These are phyloP conservation scores for Hexactinellida sp. DNA, from an alignment of 37 sponge, comb jelly and placozoan species.

Conservation along the genomic window DNA sequence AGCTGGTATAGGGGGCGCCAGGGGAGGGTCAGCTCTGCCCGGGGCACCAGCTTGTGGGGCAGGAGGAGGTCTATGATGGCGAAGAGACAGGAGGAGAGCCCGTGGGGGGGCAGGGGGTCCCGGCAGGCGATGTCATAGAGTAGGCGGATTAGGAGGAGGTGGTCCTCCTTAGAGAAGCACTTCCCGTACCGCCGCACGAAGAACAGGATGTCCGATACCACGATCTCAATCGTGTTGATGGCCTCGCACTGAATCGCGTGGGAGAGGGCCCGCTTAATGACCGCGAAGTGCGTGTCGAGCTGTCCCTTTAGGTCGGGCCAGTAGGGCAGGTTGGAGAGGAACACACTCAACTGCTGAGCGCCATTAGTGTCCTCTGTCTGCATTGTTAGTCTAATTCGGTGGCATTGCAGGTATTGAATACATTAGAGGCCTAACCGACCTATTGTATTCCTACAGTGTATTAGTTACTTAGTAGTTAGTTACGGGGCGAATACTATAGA, in stretches of 20 bases:
- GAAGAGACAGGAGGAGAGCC: background rate
- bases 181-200: constrained; percentile 34
- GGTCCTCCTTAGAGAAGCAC: constrained; percentile 72
- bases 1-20: constrained; percentile 81
- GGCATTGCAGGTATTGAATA: background rate
- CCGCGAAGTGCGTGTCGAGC: background rate
- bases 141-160: constrained; percentile 54
- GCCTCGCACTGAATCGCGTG: constrained; percentile 5
- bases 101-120: background rate
- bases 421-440: no score
- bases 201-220: background rate
- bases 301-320: background rate
- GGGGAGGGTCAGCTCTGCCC: constrained; percentile 57
- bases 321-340: background rate
- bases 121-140: constrained; percentile 38
- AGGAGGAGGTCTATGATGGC: constrained; percentile 33
- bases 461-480: no score
- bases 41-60: constrained; percentile 32
- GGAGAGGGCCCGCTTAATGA: background rate
- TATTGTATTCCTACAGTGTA: no score
- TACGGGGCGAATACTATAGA: no score
- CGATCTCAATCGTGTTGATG: background rate
- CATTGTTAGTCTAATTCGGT: background rate
- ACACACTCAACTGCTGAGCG: background rate
- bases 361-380: background rate